Evolutionary conservation across 2,888 invertebrate genomes (phyloP).

Genomic region (Kryphioiulus occultus): DNA sequence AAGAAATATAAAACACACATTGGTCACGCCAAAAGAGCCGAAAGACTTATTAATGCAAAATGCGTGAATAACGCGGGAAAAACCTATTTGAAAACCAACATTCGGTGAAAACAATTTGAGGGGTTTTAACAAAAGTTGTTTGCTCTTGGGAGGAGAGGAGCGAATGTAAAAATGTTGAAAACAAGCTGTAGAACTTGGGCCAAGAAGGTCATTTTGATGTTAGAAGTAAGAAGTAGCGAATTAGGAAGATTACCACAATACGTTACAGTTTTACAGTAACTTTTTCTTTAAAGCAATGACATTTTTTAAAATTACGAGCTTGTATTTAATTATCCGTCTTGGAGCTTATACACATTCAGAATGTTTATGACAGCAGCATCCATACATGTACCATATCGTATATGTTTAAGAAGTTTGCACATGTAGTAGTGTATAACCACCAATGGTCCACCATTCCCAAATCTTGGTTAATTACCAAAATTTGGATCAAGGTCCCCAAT

Average conservation of each 20-base stretch:
- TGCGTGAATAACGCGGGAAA: neutral
- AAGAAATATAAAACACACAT: constrained; percentile 1
- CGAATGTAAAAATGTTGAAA: neutral
- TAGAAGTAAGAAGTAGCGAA: neutral
- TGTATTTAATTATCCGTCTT: neutral
- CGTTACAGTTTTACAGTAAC: no score
- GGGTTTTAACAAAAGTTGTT: neutral
- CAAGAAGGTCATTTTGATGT: no score
- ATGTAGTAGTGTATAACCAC: no score
- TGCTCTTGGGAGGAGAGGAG: neutral
- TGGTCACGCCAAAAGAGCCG: neutral
- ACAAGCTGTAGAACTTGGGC: neutral
- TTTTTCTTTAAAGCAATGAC: no score
- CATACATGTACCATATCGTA: no score
- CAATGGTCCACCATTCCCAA: no score
- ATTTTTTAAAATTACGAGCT: no score
- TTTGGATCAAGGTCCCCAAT: no score
- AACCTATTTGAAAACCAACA: neutral
- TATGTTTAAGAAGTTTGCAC: no score
- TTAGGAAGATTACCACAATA: neutral
- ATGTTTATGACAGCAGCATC: no score
- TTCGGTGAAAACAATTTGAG: neutral
- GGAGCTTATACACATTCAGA: neutral
- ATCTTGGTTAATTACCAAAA: no score
- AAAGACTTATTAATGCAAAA: neutral